phyloP scores from a whole-genome alignment of 2,888 invertebrate species.

The Dryadula phaetusa region DNA sequence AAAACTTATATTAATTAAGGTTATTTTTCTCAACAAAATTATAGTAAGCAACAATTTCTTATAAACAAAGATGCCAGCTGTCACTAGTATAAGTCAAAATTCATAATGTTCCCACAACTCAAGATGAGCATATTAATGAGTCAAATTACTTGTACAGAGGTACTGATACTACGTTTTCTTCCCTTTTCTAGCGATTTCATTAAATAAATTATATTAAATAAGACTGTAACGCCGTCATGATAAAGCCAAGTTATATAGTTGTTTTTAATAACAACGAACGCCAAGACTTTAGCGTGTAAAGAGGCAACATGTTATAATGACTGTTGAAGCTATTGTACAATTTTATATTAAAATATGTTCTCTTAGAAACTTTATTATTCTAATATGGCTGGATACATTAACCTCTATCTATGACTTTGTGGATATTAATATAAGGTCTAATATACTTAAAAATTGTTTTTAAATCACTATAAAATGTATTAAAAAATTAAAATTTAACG shows the following conservation, averaged over 20 bases:
- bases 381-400: neutral
- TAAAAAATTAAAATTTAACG: too few species aligned
- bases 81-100: neutral
- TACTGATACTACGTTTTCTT: neutral
- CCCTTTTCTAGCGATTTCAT: neutral
- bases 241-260: neutral
- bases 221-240: neutral
- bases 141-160: constrained; percentile 7
- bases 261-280: constrained; percentile 9
- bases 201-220: constrained; percentile 3
- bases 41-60: too few species aligned
- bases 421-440: too few species aligned
- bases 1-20: too few species aligned
- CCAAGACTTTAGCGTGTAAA: neutral
- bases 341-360: constrained; percentile 18
- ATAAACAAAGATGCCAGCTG: too few species aligned
- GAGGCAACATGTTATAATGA: constrained; percentile 13
- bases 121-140: constrained; percentile 15
- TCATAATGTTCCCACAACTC: neutral
- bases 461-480: too few species aligned
- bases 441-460: too few species aligned
- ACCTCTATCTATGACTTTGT: too few species aligned
- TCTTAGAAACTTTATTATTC: neutral
- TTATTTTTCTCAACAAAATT: too few species aligned
- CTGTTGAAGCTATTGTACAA: neutral